These are phyloP conservation scores for Eucidaris tribuloides DNA, from an alignment of 35 echinoderm and acorn worm species.

Conservation along the genomic window DNA sequence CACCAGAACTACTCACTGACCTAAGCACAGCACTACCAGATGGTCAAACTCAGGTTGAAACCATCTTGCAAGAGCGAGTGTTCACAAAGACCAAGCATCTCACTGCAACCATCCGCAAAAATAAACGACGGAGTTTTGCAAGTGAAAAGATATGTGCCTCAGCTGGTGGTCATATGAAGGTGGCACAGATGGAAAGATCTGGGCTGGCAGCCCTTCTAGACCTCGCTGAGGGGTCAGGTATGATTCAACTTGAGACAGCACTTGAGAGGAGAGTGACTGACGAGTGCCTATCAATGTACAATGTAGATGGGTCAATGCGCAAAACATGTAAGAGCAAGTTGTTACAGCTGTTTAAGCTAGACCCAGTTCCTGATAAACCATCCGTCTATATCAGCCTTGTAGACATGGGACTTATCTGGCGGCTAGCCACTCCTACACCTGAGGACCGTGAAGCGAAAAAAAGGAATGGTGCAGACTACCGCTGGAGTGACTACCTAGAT, in stretches of 20 bases:
- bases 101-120: constrained; percentile 53
- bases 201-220: constrained; percentile 16
- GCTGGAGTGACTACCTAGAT: constrained; percentile 29
- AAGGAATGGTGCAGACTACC: neutral
- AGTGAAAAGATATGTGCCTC: constrained; percentile 20
- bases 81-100: constrained; percentile 35
- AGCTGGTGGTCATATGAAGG: constrained; percentile 25
- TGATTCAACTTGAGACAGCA: neutral
- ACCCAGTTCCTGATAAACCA: constrained; percentile 26
- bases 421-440: constrained; percentile 29
- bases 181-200: constrained; percentile 44
- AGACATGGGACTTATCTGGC: constrained; percentile 52
- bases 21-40: constrained; percentile 34
- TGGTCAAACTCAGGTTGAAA: constrained; percentile 44
- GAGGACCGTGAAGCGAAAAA: constrained; percentile 15
- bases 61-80: constrained; percentile 26
- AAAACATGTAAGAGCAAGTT: constrained; percentile 26
- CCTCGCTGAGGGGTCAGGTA: constrained; percentile 9
- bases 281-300: constrained; percentile 37
- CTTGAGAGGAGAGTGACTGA: constrained; percentile 14
- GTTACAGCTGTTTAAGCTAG: constrained; percentile 9
- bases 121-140: constrained; percentile 30
- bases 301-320: constrained; percentile 42
- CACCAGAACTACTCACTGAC: constrained; percentile 18
- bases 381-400: neutral